Evolutionary conservation across 2,113 vertebrate species (phyloP).

Genomic region (Urocynchramus pylzowi): DNA sequence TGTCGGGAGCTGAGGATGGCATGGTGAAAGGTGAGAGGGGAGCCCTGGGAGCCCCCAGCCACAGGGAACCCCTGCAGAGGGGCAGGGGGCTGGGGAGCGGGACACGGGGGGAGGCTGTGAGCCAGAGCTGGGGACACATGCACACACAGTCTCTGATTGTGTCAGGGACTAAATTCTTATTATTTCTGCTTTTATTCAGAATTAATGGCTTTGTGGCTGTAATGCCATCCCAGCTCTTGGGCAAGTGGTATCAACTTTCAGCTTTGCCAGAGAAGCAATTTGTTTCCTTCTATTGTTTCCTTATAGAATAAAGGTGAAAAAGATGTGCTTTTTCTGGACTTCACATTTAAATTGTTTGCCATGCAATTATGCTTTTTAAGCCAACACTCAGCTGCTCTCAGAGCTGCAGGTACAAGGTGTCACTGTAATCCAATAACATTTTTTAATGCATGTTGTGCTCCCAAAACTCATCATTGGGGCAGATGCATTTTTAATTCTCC

Average conservation of each 20-base stretch:
- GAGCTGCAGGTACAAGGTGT: neutral
- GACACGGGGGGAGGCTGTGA: neutral
- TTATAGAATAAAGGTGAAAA: neutral
- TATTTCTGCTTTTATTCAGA: neutral
- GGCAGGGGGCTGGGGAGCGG: accelerated
- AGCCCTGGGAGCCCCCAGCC: neutral
- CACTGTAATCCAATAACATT: neutral
- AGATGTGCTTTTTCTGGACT: neutral
- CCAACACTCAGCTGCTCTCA: neutral
- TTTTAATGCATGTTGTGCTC: neutral
- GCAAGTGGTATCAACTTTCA: neutral
- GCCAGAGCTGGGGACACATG: accelerated
- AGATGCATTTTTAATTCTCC: neutral
- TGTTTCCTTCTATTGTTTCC: too few species aligned
- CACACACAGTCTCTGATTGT: neutral
- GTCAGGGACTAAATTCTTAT: neutral
- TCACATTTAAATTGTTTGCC: neutral
- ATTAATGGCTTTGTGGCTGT: neutral
- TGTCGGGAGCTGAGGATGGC: constrained; percentile 83
- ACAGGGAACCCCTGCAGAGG: neutral
- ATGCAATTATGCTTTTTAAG: neutral
- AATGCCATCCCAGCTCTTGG: neutral
- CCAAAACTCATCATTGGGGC: neutral
- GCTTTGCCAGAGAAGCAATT: neutral
- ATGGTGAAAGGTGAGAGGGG: constrained; percentile 81